Evolutionary conservation across 2,797 vertebrate species (phyloP).

Genomic region (Oceanodroma leucorhoa): DNA sequence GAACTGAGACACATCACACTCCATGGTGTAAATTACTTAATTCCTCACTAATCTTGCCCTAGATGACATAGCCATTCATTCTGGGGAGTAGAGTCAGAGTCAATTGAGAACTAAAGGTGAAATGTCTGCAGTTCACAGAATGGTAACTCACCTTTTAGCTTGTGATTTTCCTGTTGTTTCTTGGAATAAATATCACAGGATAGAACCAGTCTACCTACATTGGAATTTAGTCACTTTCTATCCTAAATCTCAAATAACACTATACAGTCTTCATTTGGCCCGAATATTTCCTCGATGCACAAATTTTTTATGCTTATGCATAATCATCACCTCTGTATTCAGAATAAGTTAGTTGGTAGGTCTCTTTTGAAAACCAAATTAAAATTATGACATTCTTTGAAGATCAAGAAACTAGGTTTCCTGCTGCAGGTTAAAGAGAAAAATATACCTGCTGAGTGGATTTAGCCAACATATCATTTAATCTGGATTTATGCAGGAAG

Average conservation of each 20-base stretch:
- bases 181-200: background rate
- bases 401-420: background rate
- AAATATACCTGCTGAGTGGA: background rate
- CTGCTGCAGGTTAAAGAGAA: background rate
- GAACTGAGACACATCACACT: accelerated
- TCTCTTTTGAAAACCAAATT: background rate
- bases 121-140: background rate
- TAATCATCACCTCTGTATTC: background rate
- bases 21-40: background rate
- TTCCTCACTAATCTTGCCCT: background rate
- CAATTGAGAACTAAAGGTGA: background rate
- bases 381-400: background rate
- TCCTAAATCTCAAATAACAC: background rate
- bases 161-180: background rate
- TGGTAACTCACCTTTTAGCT: background rate
- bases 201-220: background rate
- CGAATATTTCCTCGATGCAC: background rate
- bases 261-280: background rate
- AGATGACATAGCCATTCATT: background rate
- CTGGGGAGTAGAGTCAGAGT: background rate
- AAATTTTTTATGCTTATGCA: background rate
- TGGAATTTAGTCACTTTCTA: background rate
- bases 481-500: background rate
- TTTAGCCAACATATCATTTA: background rate
- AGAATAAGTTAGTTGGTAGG: background rate